Conservation (phyloP, 2,888 invertebrate species). For the Protophormia terraenovae region DNA sequence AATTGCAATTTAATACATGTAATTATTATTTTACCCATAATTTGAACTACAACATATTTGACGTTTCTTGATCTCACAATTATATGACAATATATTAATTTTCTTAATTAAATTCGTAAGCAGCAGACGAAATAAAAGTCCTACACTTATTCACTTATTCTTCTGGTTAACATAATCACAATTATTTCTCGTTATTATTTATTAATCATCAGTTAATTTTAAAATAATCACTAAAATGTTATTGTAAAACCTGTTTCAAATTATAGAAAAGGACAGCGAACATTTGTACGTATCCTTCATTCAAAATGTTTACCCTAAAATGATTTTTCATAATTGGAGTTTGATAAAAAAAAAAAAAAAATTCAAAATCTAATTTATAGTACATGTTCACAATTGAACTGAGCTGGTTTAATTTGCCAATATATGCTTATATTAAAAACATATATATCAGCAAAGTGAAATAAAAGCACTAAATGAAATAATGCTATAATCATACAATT, state of each 20-base stretch:
- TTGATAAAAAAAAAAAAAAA: too few relatives aligned
- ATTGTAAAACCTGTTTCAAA: slow-evolving; percentile 1
- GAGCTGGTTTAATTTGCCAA: too few relatives aligned
- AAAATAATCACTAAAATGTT: slow-evolving; percentile 20
- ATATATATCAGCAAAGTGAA: too few relatives aligned
- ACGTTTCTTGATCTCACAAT: slow-evolving; percentile 48
- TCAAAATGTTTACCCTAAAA: not conserved
- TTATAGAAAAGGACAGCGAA: not conserved
- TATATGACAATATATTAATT: slow-evolving; percentile 38
- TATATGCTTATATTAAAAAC: too few relatives aligned
- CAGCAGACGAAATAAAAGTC: slow-evolving; percentile 39
- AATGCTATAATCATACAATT: too few relatives aligned
- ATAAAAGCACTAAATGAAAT: too few relatives aligned
- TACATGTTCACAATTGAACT: too few relatives aligned
- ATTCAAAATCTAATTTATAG: too few relatives aligned
- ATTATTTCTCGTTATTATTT: not conserved
- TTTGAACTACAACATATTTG: slow-evolving; percentile 46
- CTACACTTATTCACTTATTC: slow-evolving; percentile 1
- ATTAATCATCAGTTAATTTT: slow-evolving; percentile 4
- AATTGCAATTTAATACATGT: slow-evolving; percentile 27
- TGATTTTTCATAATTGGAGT: too few relatives aligned
- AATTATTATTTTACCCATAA: slow-evolving; percentile 40
- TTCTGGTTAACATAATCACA: slow-evolving; percentile 44
- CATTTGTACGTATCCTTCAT: not conserved
- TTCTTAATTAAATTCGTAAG: slow-evolving; percentile 52